Base-by-base conservation (phyloP, 2,113 vertebrate genomes). In the Trinectes maculatus region DNA sequence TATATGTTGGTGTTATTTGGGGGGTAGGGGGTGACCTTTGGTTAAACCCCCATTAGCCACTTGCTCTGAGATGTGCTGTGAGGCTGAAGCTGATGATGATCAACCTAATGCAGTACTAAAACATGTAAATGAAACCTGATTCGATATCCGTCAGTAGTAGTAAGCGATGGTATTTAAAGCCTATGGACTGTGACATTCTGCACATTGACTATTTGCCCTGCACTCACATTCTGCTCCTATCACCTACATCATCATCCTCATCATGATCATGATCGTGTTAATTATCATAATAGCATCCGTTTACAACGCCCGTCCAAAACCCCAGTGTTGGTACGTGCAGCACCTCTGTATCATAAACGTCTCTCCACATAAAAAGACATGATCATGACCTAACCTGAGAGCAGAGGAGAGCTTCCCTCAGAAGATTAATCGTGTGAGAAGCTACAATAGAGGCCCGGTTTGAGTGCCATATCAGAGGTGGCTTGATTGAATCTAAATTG, bases 401-500 rank as follows among this genome's bases (percentile, higher is more conserved):
- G 72, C 53, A 51, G 77, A 65, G 70, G 80, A 85, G 29, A 64
- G 66, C 59, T 62, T 64, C 40, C 37, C 19, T 28, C 6, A 15
- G 19, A 65, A 66, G 77, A 77, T 81, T 72, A 85, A 79, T 65
- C 65, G 73, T 36, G 70, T n/a, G 36, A 47, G 55, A 49, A 69
- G 57, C 44, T 44, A 59, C 55, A 75, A 53, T 59, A 25, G 42
- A 74, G 51, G 74, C 74, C 36, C 44, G 43, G 55, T 76, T 83
- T 64, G 66, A 86, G 52, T 18, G 57, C 62, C 58, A 57, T 74
- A 77, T 79, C 71, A 81, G 63, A 82, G 52, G 64, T 24, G 36
- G 59, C 62, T 84, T 87, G 28, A 81, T 87, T 77, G 60, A 88
- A 79, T 86, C 51, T 58, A 54, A 72, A 89, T 51, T 4, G 43